Conservation (phyloP, 2,113 vertebrate genomes). For the Prinia subflava region DNA sequence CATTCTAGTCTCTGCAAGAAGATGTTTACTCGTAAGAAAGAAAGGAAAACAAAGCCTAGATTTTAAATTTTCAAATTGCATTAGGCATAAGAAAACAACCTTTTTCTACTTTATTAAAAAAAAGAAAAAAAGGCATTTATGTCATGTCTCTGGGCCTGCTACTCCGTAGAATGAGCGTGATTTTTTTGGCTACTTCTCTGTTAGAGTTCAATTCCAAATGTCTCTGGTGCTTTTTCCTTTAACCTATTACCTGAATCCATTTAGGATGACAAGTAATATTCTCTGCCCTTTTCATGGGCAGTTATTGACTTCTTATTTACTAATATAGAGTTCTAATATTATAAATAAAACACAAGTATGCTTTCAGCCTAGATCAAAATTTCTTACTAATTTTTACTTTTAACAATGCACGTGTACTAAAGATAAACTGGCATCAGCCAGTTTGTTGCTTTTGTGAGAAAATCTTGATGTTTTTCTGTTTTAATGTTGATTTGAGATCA, state of each 20-base stretch:
- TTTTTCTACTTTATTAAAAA: neutral
- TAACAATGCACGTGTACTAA: neutral
- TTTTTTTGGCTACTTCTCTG: neutral
- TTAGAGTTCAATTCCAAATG: neutral
- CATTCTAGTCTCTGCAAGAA: neutral
- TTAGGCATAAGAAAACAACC: neutral
- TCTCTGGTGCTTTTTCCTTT: neutral
- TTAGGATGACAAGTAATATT: neutral
- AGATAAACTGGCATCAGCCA: neutral
- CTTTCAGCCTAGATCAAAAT: neutral
- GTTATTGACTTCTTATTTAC: neutral
- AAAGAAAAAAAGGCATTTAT: neutral
- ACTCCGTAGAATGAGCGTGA: neutral
- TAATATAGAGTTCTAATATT: neutral
- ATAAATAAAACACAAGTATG: neutral
- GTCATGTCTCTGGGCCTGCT: neutral
- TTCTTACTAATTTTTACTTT: neutral
- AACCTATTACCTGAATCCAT: neutral
- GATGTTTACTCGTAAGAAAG: neutral
- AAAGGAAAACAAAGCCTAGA: neutral
- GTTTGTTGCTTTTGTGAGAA: neutral
- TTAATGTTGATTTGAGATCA: neutral
- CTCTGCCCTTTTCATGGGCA: neutral
- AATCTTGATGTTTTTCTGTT: neutral
- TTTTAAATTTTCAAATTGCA: neutral